phyloP scores from a whole-genome alignment of 2,888 invertebrate genomes.

The Phyllotreta striolata region DNA sequence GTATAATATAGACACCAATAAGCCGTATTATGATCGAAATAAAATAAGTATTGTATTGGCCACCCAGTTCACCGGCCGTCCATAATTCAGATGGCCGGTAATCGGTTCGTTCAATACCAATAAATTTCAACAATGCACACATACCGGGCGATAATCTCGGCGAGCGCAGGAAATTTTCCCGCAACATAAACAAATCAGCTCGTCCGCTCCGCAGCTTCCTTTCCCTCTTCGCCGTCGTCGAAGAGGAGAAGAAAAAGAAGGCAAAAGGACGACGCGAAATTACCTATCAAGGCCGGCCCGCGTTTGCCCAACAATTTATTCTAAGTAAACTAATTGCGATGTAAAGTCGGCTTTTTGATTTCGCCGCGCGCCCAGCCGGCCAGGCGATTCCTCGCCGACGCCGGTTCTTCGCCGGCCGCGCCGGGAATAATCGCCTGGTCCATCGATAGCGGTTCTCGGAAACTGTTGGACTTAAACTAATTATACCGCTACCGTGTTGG shows the following conservation, averaged over 20 bases:
- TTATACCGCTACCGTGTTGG: conserved; percentile 45
- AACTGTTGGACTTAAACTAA: conserved; percentile 44
- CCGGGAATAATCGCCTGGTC: conserved; percentile 22
- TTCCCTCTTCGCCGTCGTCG: too few relatives aligned
- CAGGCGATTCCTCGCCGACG: conserved; percentile 26
- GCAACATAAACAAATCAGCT: too few relatives aligned
- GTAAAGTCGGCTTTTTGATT: conserved; percentile 47
- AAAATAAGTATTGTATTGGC: too few relatives aligned
- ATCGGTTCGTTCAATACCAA: too few relatives aligned
- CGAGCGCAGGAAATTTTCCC: too few relatives aligned
- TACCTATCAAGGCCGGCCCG: conserved; percentile 33
- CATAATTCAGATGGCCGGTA: too few relatives aligned
- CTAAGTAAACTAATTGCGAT: conserved; percentile 50
- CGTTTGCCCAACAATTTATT: conserved; percentile 45
- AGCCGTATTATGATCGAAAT: too few relatives aligned
- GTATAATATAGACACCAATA: too few relatives aligned
- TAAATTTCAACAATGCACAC: too few relatives aligned
- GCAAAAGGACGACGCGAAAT: conserved; percentile 26
- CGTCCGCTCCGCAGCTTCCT: too few relatives aligned
- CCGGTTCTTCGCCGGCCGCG: conserved; percentile 22
- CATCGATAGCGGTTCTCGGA: conserved; percentile 42
- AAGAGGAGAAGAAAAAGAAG: neutral
- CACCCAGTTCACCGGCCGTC: too few relatives aligned
- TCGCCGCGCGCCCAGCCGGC: conserved; percentile 42
- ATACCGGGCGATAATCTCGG: too few relatives aligned